Conservation (phyloP, 2,113 vertebrate genomes). For the Macrotis lagotis region DNA sequence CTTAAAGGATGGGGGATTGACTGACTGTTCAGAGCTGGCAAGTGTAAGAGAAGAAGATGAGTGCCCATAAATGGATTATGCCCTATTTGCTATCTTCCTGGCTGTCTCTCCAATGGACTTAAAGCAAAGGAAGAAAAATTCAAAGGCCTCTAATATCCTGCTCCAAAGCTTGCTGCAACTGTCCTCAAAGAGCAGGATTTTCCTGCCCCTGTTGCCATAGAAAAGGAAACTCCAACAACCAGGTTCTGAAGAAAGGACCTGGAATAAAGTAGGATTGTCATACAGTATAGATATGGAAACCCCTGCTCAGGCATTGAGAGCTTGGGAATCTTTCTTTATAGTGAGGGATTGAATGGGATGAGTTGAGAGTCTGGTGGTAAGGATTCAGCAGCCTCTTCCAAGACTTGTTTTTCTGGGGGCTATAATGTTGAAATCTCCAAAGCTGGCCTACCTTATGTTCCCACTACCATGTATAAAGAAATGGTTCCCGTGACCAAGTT, state of each 20-base stretch:
- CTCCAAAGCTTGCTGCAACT: neutral
- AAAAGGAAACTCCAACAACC: neutral
- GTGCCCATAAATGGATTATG: neutral
- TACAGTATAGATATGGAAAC: neutral
- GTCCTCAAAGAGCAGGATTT: neutral
- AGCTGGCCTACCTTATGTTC: neutral
- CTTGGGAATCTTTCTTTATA: neutral
- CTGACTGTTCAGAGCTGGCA: neutral
- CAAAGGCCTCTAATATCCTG: neutral
- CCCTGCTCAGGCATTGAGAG: neutral
- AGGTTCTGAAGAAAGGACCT: neutral
- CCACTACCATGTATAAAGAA: neutral
- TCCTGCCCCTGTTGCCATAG: neutral
- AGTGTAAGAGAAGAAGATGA: neutral
- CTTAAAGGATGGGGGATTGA: neutral
- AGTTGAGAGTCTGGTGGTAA: neutral
- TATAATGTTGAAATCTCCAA: neutral
- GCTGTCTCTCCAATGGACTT: neutral
- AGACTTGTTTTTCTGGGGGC: neutral
- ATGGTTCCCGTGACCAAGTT: neutral
- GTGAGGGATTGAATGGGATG: neutral
- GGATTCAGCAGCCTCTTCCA: neutral
- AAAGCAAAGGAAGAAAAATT: neutral
- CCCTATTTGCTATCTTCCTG: neutral
- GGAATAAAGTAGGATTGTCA: neutral